A percentile compares a stretch with the other conserved stretches of the same genome.
phyloP scores from a whole-genome alignment of 2,113 vertebrate genomes.

The Mustela lutreola region DNA sequence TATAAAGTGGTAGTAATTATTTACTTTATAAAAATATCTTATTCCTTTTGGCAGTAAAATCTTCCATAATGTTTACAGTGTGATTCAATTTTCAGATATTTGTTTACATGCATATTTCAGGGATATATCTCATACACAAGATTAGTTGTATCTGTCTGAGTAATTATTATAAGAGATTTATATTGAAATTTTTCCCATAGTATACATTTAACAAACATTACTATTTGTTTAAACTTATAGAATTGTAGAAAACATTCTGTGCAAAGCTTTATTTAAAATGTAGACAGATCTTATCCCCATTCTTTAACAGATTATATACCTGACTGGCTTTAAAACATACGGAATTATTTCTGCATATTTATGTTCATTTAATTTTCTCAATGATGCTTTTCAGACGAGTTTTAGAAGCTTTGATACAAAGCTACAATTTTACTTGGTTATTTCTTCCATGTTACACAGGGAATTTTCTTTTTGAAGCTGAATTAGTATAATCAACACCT shows the following conservation, averaged over 20 bases:
- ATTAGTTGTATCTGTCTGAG: slow-evolving; percentile 23
- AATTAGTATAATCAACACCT: slow-evolving; percentile 44
- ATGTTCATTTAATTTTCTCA: slow-evolving; percentile 69
- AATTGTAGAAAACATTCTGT: slow-evolving; percentile 38
- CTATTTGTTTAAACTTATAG: slow-evolving; percentile 72
- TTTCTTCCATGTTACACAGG: slow-evolving; percentile 36
- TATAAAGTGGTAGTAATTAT: slow-evolving; percentile 1
- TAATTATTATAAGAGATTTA: slow-evolving; percentile 62
- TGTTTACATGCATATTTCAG: slow-evolving; percentile 30
- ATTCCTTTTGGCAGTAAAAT: neutral
- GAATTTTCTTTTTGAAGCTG: slow-evolving; percentile 59
- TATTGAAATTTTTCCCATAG: slow-evolving; percentile 63
- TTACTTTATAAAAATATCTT: neutral
- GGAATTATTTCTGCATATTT: slow-evolving; percentile 69
- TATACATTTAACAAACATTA: slow-evolving; percentile 68
- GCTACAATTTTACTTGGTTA: slow-evolving; percentile 66
- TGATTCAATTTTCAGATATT: slow-evolving; percentile 41
- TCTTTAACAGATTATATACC: slow-evolving; percentile 67
- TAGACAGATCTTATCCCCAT: slow-evolving; percentile 23
- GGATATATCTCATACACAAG: neutral
- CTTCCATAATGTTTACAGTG: neutral
- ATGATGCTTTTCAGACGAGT: slow-evolving; percentile 60
- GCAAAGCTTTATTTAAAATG: slow-evolving; percentile 63
- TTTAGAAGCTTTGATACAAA: slow-evolving; percentile 54
- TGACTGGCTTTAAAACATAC: slow-evolving; percentile 63